Conservation (phyloP, 2,113 vertebrate species). For the Sinocyclocheilus rhinocerous region DNA sequence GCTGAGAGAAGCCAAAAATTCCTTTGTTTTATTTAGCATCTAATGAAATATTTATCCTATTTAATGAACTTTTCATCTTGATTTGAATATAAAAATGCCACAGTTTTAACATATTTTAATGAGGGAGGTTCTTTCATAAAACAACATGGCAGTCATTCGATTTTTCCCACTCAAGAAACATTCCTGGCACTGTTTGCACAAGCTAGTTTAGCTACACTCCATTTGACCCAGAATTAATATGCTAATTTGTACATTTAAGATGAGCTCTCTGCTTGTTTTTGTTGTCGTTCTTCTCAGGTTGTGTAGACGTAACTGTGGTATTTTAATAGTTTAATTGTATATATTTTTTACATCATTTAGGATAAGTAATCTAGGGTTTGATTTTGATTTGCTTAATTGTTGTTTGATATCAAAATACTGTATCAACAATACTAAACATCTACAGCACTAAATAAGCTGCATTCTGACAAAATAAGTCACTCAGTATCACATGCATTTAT, state of each 20-base stretch:
- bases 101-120: slow-evolving; percentile 89
- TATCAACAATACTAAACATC: neutral
- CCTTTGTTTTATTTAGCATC: slow-evolving; percentile 99
- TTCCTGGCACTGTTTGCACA: slow-evolving; percentile 54
- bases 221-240: slow-evolving; percentile 51
- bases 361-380: neutral
- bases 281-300: neutral
- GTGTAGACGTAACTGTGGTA: neutral
- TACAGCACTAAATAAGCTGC: neutral
- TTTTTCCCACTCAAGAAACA: slow-evolving; percentile 44
- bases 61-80: slow-evolving; percentile 99
- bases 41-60: slow-evolving; percentile 99
- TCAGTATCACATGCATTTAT: neutral
- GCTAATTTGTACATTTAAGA: slow-evolving; percentile 48
- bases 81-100: slow-evolving; percentile 98
- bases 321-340: neutral
- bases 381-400: neutral
- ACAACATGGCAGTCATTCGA: slow-evolving; percentile 61
- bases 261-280: slow-evolving; percentile 30
- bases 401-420: neutral
- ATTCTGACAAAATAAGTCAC: neutral
- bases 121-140: slow-evolving; percentile 68
- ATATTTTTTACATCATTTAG: neutral
- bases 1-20: slow-evolving; percentile 99
- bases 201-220: slow-evolving; percentile 42